Percentiles rank a stretch among this genome's conserved stretches.
Evolutionary conservation across 2,888 invertebrate species (phyloP).

Genomic region (Amiota communis): DNA sequence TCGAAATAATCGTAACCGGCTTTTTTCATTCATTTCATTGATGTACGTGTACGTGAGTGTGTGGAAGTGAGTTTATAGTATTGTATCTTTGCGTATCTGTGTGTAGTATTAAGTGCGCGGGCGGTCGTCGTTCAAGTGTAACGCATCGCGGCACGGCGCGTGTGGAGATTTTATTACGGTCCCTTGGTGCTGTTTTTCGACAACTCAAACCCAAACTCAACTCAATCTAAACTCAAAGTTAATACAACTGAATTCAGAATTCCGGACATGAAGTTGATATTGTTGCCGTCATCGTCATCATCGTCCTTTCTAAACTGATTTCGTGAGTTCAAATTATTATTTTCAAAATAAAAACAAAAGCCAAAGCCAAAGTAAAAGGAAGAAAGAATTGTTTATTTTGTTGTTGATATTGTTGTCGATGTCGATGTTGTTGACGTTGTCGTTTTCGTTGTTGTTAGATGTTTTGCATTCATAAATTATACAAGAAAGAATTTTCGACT

Average conservation of each 20-base stretch:
- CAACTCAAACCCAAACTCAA: background rate
- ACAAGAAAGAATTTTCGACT: constrained; percentile 46
- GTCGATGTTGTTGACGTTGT: constrained; percentile 13
- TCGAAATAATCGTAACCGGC: constrained; percentile 21
- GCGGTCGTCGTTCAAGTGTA: constrained; percentile 33
- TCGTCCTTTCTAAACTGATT: constrained; percentile 24
- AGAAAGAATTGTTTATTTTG: constrained; percentile 22
- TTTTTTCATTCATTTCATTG: constrained; percentile 36
- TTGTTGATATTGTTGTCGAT: constrained; percentile 14
- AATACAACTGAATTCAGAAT: too few species aligned
- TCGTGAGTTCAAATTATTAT: constrained; percentile 26
- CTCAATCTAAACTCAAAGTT: too few species aligned
- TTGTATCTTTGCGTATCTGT: constrained; percentile 20
- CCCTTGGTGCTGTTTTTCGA: constrained; percentile 48
- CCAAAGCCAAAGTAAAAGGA: too few species aligned
- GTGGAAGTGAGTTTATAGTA: constrained; percentile 26
- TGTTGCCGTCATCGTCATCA: constrained; percentile 35
- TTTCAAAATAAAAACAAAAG: constrained; percentile 12
- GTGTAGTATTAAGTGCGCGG: constrained; percentile 32
- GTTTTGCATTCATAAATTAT: constrained; percentile 66
- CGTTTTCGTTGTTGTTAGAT: constrained; percentile 50
- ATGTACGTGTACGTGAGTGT: constrained; percentile 20
- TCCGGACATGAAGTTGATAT: constrained; percentile 38
- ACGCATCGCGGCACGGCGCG: background rate
- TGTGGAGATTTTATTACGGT: constrained; percentile 57